Evolutionary conservation across 1,140 invertebrate species (phyloP), one percentile per base, ranked within the genome.

Genomic region (Stegodyphus mimosarum): DNA sequence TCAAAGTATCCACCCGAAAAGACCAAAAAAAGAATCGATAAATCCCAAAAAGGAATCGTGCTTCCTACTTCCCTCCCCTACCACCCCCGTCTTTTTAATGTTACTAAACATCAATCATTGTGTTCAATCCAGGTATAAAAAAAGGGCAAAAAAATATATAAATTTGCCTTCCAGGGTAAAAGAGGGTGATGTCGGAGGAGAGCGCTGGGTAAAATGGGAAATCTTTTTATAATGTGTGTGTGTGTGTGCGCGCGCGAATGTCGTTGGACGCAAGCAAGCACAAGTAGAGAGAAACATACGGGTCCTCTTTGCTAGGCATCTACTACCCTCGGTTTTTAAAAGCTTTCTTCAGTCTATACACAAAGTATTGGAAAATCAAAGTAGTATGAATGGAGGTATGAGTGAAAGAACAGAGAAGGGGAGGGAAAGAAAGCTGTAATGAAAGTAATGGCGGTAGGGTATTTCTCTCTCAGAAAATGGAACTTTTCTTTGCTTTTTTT

Each of bases 61-160:
- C 53, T 55, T 15, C 50, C 72, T 10, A 33, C 17, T 67, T 18
- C n/a, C 77, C 64, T 11, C 69, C 69, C 33, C 70, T 48, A 70
- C 66, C 10, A 50, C 78, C 71, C 60, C 63, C 80, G 71, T 83
- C 80, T 84, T 84, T 84, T 84, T 84, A 84, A 84, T 84, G 81
- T 84, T 84, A 48, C 81, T 84, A 84, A 84, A 84, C 81, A 84
- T 84, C 81, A 84, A 84, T 84, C 81, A 84, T 84, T 75, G 81
- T 84, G 81, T 84, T 84, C 81, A 84, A 84, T 84, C 81, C 81
- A 84, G 81, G 81, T 84, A 84, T 75, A 84, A 66, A 76, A 76
- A 76, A 84, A 80, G 75, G 17, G 4, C 17, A 15, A 48, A n/a
- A 51, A 17, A 48, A 76, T 33, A 18, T 48, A 75, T 75, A 84